phyloP scores from a whole-genome alignment of 2,888 invertebrate genomes.

The Xylota segnis region DNA sequence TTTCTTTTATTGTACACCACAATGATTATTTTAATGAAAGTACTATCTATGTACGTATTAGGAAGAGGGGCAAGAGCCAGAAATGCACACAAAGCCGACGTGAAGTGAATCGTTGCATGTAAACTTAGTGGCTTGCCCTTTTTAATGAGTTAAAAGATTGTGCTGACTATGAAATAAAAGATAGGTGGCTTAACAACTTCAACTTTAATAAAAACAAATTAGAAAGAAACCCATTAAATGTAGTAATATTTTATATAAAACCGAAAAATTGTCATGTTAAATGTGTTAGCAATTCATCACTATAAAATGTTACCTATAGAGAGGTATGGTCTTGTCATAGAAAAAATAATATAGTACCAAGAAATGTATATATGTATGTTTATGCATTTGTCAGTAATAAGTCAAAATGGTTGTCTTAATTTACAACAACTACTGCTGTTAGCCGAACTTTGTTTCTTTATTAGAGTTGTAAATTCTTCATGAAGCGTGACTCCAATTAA shows the following conservation, averaged over 20 bases:
- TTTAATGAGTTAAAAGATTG: background rate
- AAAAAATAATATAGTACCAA: background rate
- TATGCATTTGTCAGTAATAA: too few species aligned
- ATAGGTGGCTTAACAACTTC: background rate
- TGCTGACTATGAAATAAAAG: background rate
- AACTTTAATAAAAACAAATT: background rate
- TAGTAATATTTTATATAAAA: background rate
- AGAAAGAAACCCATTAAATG: background rate
- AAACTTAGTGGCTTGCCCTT: background rate
- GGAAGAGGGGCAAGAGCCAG: background rate
- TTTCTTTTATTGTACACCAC: constrained; percentile 2
- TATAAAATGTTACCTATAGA: background rate
- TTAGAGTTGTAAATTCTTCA: constrained; percentile 1
- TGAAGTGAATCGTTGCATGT: background rate
- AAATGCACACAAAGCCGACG: background rate
- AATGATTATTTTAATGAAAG: constrained; percentile 17
- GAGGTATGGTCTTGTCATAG: background rate
- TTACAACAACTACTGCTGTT: background rate
- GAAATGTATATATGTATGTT: too few species aligned
- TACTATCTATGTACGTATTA: background rate
- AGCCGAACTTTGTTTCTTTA: background rate
- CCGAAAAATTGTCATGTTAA: background rate
- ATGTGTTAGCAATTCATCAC: background rate
- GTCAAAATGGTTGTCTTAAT: background rate
- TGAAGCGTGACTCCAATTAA: background rate